phyloP scores from a whole-genome alignment of 1,140 invertebrate species.

The Bombus confusus region DNA sequence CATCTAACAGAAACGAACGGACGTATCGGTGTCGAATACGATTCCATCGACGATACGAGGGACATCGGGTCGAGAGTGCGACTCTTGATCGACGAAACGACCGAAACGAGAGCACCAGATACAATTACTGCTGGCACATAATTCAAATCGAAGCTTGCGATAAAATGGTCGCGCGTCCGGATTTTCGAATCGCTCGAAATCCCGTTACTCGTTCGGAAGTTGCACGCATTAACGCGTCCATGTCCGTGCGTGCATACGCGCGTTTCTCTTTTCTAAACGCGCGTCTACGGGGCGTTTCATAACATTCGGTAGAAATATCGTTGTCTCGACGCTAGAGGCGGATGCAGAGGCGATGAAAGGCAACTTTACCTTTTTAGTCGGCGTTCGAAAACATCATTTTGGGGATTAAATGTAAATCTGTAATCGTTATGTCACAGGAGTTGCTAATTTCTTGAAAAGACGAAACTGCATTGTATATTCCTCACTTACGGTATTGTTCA shows the following conservation, averaged over 20 bases:
- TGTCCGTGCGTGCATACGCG: neutral
- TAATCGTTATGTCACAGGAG: too few relatives aligned
- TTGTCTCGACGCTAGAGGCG: too few relatives aligned
- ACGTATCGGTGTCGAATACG: neutral
- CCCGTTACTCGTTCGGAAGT: constrained; percentile 43
- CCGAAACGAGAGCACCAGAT: constrained; percentile 19
- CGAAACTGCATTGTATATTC: too few relatives aligned
- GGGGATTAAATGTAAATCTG: too few relatives aligned
- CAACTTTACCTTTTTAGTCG: too few relatives aligned
- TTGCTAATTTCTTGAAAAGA: too few relatives aligned
- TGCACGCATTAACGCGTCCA: constrained; percentile 39
- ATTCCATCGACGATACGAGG: neutral
- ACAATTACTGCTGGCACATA: constrained; percentile 35
- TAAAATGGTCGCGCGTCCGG: constrained; percentile 50
- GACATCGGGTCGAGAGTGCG: neutral
- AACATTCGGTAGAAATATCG: neutral
- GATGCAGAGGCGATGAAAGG: neutral
- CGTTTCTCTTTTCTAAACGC: neutral
- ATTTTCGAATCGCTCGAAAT: constrained; percentile 62
- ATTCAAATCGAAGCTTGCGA: constrained; percentile 40
- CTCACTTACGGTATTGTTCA: too few relatives aligned
- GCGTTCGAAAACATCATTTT: too few relatives aligned
- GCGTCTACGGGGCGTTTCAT: neutral
- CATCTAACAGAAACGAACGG: neutral
- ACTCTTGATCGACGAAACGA: neutral